Conservation (phyloP, 2,797 vertebrate genomes). For the Sciurus vulgaris region DNA sequence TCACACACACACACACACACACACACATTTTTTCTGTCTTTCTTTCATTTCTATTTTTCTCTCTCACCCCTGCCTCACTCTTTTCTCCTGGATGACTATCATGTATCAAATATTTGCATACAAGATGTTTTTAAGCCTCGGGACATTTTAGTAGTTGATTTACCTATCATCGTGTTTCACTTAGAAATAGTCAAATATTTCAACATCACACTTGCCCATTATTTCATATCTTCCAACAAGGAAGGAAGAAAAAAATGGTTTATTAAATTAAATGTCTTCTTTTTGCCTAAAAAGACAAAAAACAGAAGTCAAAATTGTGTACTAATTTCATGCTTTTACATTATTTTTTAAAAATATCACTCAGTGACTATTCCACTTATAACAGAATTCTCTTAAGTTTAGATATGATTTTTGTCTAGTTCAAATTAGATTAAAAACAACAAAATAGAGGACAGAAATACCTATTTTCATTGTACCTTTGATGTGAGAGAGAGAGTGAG, state of each 20-base stretch:
- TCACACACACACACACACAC: background rate
- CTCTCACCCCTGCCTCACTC: too few species aligned
- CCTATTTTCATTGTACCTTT: background rate
- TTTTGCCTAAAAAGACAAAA: background rate
- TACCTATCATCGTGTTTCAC: background rate
- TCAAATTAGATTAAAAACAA: background rate
- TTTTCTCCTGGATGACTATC: background rate
- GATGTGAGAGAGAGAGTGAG: too few species aligned
- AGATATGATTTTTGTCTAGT: background rate
- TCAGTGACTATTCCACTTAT: background rate
- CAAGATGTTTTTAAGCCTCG: background rate
- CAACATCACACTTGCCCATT: background rate
- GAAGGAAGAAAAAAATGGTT: background rate
- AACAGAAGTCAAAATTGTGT: background rate
- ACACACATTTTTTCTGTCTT: too few species aligned
- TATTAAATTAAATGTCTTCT: background rate
- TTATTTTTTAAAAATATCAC: background rate
- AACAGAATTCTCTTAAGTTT: background rate
- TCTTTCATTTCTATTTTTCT: background rate
- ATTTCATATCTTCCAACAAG: background rate
- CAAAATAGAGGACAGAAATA: background rate
- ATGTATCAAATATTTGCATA: background rate
- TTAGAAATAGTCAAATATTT: conserved; percentile 30
- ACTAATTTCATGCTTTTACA: background rate
- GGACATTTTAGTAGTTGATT: background rate